Conservation (phyloP, 2,888 invertebrate species). For the Ectemnius continuus region DNA sequence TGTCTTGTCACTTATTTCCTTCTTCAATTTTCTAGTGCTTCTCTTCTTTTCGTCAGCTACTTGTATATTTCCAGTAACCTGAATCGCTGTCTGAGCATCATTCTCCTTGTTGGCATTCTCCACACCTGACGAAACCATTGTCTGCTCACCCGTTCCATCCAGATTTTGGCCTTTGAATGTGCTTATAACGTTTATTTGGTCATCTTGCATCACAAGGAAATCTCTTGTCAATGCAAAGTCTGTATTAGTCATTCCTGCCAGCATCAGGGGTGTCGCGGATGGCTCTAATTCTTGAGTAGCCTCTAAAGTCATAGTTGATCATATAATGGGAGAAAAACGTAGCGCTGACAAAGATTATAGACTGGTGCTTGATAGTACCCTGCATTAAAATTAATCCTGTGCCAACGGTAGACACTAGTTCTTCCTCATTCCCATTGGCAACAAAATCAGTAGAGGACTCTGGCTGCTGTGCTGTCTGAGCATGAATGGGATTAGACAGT, state of each 20-base stretch:
- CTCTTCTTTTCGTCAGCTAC: constrained; percentile 44
- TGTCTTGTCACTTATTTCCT: constrained; percentile 69
- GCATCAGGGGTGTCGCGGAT: constrained; percentile 70
- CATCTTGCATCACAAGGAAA: constrained; percentile 75
- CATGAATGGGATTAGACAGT: constrained; percentile 61
- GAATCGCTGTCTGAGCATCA: constrained; percentile 27
- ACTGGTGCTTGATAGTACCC: constrained; percentile 50
- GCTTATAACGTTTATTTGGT: constrained; percentile 73
- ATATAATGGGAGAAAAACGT: not conserved
- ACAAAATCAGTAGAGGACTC: constrained; percentile 71
- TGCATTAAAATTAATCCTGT: constrained; percentile 75
- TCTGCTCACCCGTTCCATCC: constrained; percentile 57
- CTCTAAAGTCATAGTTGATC: constrained; percentile 54
- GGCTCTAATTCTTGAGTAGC: constrained; percentile 70
- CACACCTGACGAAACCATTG: constrained; percentile 31
- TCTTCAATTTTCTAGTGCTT: constrained; percentile 64
- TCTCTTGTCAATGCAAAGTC: constrained; percentile 73
- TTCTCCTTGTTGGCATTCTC: constrained; percentile 51
- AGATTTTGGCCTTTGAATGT: constrained; percentile 69
- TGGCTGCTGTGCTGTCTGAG: constrained; percentile 61
- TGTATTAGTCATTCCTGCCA: constrained; percentile 71
- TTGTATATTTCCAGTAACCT: constrained; percentile 23
- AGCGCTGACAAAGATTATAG: too few relatives aligned
- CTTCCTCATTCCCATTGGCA: constrained; percentile 67
- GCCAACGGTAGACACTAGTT: constrained; percentile 68